Evolutionary conservation across 2,888 invertebrate species (phyloP), one percentile per base, ranked within the genome.

Genomic region (Beris morrisii): DNA sequence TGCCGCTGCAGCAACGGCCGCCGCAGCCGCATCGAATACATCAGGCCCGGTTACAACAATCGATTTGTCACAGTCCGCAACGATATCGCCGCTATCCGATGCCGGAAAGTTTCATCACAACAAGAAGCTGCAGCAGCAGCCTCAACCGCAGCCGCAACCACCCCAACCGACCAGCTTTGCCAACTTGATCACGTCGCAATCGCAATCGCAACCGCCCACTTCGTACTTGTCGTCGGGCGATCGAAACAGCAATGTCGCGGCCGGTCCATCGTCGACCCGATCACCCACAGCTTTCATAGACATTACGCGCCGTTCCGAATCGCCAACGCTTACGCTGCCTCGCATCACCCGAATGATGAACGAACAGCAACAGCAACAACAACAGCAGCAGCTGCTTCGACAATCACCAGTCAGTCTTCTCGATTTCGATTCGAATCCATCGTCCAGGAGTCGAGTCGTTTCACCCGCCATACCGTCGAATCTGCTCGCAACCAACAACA

Each of bases 161-260:
- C 7, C 72, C 22, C 75, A 73, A 64, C 74, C 73, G 1, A 75
- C 73, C 12, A 75, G 74, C 65, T 74, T 75, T 70, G 73, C 74
- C 59, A 75, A 75, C 67, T 68, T 75, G 52, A 67, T 75, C 28
- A 69, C 65, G 12, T 32, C 32, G 5, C 32, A 32, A 7, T 32
- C 32, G 32, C n/a, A n/a, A n/a, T n/a, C n/a, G 22, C 22, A 22
- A 22, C 22, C 22, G 22, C 22, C 22, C 22, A 22, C 22, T 3
- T 22, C 22, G 2, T 22, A 22, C n/a, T n/a, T n/a, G n/a, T n/a
- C n/a, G n/a, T n/a, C n/a, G n/a, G n/a, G n/a, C 22, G 22, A 22
- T 22, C 22, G 22, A 22, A 22, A 22, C 22, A 38, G 9, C 9
- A 9, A 38, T 3, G 38, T 38, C 9, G 9, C 38, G 38, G 38